Evolutionary conservation across 1,140 invertebrate species (phyloP).

Genomic region (Trichoplusia ni): DNA sequence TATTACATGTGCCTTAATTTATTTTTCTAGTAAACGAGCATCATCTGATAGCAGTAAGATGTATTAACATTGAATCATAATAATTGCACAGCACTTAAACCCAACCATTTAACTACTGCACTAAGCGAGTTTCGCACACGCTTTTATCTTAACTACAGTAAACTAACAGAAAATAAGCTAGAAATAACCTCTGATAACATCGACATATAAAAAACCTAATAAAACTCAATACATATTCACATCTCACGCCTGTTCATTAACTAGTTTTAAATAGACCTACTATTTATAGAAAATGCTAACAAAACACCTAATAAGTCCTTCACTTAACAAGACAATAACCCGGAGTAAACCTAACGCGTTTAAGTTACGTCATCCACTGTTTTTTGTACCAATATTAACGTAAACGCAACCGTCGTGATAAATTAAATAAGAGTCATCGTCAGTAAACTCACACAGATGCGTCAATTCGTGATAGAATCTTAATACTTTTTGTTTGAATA

Average conservation of each 20-base stretch:
- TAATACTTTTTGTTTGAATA: background rate
- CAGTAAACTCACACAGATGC: too few species aligned
- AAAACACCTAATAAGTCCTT: background rate
- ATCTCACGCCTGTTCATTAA: conserved; percentile 6
- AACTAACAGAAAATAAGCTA: background rate
- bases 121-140: too few species aligned
- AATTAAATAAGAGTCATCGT: conserved; percentile 11
- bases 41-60: too few species aligned
- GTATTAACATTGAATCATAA: too few species aligned
- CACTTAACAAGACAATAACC: conserved; percentile 19
- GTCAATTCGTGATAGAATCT: background rate
- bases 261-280: conserved; percentile 3
- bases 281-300: conserved; percentile 5
- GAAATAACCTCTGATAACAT: background rate
- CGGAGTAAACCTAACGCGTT: conserved; percentile 4
- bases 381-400: background rate
- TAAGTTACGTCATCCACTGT: background rate
- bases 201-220: background rate
- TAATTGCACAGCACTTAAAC: too few species aligned
- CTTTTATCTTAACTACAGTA: too few species aligned
- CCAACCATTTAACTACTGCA: too few species aligned
- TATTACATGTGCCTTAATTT: too few species aligned
- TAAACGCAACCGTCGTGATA: background rate
- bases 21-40: too few species aligned
- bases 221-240: background rate